Evolutionary conservation across 35 echinoderm and acorn worm species (phyloP).

Genomic region (Stichopus chloronotus): DNA sequence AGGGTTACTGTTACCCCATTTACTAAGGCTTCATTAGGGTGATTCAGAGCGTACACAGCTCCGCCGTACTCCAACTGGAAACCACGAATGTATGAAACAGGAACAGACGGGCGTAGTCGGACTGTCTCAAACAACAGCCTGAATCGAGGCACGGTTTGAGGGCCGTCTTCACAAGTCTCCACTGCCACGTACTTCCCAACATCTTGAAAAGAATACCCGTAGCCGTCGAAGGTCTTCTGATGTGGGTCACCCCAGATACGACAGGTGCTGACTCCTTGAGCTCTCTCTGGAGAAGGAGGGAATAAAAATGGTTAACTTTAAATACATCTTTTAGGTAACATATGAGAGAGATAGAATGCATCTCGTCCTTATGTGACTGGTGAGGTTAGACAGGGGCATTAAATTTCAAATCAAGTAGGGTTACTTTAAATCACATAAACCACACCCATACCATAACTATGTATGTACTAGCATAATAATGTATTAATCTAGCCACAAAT

Average conservation of each 20-base stretch:
- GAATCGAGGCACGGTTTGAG: background rate
- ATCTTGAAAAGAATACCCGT: constrained; percentile 26
- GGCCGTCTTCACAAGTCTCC: constrained; percentile 29
- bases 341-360: no score
- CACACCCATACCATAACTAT: no score
- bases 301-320: no score
- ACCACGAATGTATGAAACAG: constrained; percentile 9
- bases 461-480: no score
- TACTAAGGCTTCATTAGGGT: background rate
- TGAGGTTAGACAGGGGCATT: no score
- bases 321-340: no score
- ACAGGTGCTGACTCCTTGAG: background rate
- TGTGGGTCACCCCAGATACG: constrained; percentile 44
- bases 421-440: no score
- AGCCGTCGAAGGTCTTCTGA: constrained; percentile 48
- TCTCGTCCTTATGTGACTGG: no score
- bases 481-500: no score
- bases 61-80: constrained; percentile 13
- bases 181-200: constrained; percentile 20
- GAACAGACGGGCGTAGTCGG: background rate
- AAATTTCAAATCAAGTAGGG: no score
- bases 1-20: constrained; percentile 5
- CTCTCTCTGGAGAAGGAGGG: no score
- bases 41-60: background rate
- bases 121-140: background rate